Evolutionary conservation across 2,888 invertebrate species (phyloP).

Genomic region (Cataglyphis altisquamis): DNA sequence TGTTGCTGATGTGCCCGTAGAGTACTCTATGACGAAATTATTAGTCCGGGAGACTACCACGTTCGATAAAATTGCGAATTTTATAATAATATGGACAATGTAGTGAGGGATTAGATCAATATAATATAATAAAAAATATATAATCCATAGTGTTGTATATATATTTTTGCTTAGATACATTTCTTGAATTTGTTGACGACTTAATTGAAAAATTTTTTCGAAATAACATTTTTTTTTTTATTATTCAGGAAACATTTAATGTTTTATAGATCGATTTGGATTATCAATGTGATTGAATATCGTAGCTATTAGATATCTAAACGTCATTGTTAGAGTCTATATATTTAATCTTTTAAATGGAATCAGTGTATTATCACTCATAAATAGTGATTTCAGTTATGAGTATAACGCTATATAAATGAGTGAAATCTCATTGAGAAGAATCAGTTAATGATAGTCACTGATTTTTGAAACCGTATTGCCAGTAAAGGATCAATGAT

Average conservation of each 20-base stretch:
- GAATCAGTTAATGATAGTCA: too few species aligned
- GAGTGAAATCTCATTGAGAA: too few species aligned
- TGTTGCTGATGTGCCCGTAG: conserved; percentile 12
- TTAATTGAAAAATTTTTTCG: not conserved
- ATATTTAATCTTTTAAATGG: not conserved
- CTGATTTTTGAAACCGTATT: not conserved
- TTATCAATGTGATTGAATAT: not conserved
- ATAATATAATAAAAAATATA: not conserved
- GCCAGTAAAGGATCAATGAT: not conserved
- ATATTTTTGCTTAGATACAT: not conserved
- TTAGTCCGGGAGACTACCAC: not conserved
- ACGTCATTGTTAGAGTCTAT: not conserved
- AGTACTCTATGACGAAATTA: conserved; percentile 38
- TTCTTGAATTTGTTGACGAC: not conserved
- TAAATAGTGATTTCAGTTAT: not conserved
- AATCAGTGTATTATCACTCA: not conserved
- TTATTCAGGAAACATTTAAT: not conserved
- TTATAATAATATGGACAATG: conserved; percentile 1
- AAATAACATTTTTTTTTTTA: not conserved
- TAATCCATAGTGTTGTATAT: not conserved
- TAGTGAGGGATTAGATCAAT: not conserved
- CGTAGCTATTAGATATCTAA: not conserved
- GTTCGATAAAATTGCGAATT: conserved; percentile 24
- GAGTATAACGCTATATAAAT: not conserved
- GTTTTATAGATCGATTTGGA: conserved; percentile 2